phyloP scores from a whole-genome alignment of 1,140 invertebrate species.

The Drosophila miranda region DNA sequence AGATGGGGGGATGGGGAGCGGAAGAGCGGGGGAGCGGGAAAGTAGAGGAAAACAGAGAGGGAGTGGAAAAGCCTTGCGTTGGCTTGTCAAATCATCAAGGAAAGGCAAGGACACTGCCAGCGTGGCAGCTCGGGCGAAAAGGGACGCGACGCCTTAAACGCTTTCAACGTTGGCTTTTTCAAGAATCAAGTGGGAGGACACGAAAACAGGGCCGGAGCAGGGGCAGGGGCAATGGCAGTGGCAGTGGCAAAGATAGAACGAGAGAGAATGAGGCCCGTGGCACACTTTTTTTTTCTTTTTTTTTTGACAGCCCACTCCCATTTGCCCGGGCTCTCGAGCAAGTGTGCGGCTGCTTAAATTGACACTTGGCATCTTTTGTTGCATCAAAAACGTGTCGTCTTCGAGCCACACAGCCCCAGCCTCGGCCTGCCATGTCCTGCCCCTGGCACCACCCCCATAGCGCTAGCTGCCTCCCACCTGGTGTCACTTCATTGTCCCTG shows the following conservation, averaged over 20 bases:
- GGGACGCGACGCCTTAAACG: constrained; percentile 70
- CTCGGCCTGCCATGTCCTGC: neutral
- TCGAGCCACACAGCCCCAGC: constrained; percentile 25
- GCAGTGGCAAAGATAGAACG: constrained; percentile 3
- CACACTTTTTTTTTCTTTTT: constrained; percentile 29
- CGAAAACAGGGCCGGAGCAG: neutral
- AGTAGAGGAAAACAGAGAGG: neutral
- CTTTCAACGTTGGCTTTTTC: constrained; percentile 79
- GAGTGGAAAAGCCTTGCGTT: constrained; percentile 37
- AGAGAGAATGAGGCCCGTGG: constrained; percentile 48
- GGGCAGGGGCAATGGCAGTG: constrained; percentile 7
- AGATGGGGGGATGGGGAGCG: too few species aligned
- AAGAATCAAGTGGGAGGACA: constrained; percentile 67
- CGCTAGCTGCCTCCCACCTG: too few species aligned
- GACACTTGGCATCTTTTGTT: constrained; percentile 80
- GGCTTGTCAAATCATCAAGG: constrained; percentile 61
- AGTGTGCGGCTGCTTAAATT: constrained; percentile 77
- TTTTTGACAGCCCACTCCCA: neutral
- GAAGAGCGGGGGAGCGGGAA: too few species aligned
- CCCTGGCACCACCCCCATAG: neutral
- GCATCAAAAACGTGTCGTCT: constrained; percentile 74
- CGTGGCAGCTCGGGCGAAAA: too few species aligned
- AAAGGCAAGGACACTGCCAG: constrained; percentile 67
- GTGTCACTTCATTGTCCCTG: constrained; percentile 8
- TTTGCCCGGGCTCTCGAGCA: constrained; percentile 13